These are phyloP conservation scores for Arbacia lixula DNA, from an alignment of 53 echinoderm and acorn worm species.

Conservation along the genomic window DNA sequence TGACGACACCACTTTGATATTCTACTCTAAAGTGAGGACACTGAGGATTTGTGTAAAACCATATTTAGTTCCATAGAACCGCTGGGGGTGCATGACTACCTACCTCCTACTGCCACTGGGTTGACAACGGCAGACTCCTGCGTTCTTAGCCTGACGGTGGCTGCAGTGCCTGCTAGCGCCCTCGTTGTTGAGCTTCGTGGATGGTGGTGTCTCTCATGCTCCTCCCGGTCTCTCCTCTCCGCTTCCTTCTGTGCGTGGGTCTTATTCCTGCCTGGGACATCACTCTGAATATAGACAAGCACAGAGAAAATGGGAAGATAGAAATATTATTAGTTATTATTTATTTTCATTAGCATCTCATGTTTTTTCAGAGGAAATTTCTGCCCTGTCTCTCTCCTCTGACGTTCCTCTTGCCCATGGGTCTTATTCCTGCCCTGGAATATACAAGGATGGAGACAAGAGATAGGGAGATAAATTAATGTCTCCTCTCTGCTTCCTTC, in stretches of 20 bases:
- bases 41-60: too few species aligned
- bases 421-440: background rate
- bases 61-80: too few species aligned
- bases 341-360: background rate
- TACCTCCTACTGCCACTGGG: constrained; percentile 72
- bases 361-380: background rate
- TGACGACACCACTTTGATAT: too few species aligned
- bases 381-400: background rate
- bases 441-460: background rate
- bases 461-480: background rate
- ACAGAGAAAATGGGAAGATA: too few species aligned
- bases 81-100: too few species aligned
- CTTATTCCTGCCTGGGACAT: constrained; percentile 68
- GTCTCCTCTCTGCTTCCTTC: background rate
- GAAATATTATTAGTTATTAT: too few species aligned
- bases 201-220: constrained; percentile 81
- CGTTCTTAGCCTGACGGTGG: constrained; percentile 87
- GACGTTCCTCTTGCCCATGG: background rate
- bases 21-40: too few species aligned
- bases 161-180: constrained; percentile 96
- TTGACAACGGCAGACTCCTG: constrained; percentile 70
- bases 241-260: constrained; percentile 61
- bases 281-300: too few species aligned
- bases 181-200: constrained; percentile 97
- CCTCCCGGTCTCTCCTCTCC: constrained; percentile 81